phyloP scores from a whole-genome alignment of 2,113 vertebrate genomes.

The Oceanites oceanicus region DNA sequence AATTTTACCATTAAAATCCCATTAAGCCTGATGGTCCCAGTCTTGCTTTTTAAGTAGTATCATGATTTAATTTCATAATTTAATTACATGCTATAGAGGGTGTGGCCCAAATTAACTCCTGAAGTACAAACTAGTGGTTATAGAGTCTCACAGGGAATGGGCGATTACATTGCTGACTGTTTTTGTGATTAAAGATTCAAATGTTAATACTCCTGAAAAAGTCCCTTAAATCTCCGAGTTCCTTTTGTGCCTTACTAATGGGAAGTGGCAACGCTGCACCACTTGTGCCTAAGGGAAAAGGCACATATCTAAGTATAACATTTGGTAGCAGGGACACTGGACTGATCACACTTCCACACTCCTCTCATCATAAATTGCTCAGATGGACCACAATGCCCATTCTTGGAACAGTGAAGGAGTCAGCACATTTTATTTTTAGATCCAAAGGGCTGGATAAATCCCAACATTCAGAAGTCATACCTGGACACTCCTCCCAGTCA shows the following conservation, averaged over 20 bases:
- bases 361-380: neutral
- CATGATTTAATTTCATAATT: neutral
- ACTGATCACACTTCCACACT: neutral
- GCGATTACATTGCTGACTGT: neutral
- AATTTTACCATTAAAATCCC: conserved; percentile 17
- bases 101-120: neutral
- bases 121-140: neutral
- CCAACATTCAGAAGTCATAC: conserved; percentile 52
- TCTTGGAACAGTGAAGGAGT: neutral
- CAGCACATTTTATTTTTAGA: neutral
- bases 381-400: neutral
- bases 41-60: neutral
- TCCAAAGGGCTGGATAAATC: neutral
- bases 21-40: neutral
- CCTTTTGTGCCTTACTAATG: neutral
- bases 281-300: neutral
- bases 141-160: neutral
- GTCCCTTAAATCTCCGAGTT: neutral
- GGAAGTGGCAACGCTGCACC: neutral
- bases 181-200: neutral
- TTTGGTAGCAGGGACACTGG: neutral
- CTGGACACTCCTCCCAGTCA: conserved; percentile 90
- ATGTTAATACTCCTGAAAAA: neutral
- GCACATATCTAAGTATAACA: neutral
- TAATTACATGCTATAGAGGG: neutral